Conservation (phyloP, 2,113 vertebrate species). For the Tinamus guttatus region DNA sequence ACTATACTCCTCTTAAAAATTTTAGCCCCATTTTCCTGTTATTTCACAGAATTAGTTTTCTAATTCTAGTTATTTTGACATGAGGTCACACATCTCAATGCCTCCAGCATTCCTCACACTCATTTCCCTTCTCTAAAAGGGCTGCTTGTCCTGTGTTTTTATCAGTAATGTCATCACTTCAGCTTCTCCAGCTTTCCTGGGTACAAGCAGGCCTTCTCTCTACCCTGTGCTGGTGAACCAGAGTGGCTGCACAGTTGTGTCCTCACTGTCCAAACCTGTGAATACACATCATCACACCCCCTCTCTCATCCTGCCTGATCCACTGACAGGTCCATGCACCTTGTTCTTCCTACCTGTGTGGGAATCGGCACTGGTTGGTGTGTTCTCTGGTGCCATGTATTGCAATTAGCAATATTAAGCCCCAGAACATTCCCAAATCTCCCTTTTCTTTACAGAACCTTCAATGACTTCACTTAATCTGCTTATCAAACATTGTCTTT, state of each 20-base stretch:
- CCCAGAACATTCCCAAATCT: not conserved
- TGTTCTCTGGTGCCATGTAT: not conserved
- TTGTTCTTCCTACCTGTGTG: no score
- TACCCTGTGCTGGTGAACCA: not conserved
- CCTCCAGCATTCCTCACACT: not conserved
- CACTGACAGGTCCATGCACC: not conserved
- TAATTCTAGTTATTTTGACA: not conserved
- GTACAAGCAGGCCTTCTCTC: fast-evolving
- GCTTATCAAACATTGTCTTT: not conserved
- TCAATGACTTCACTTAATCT: not conserved
- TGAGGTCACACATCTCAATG: not conserved
- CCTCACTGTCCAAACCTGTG: not conserved
- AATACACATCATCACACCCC: not conserved
- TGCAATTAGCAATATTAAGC: not conserved
- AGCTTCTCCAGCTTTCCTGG: not conserved
- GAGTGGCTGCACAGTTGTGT: not conserved
- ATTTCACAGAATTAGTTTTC: not conserved
- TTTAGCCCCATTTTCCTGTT: not conserved
- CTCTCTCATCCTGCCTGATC: not conserved
- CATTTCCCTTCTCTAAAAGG: not conserved
- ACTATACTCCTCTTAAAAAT: not conserved
- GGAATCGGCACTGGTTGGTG: not conserved
- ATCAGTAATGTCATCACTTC: not conserved
- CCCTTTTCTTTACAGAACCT: not conserved
- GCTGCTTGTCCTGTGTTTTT: not conserved